Evolutionary conservation across 2,113 vertebrate species (phyloP), one percentile per base, ranked within the genome.

Genomic region (Pyxicephalus adspersus): DNA sequence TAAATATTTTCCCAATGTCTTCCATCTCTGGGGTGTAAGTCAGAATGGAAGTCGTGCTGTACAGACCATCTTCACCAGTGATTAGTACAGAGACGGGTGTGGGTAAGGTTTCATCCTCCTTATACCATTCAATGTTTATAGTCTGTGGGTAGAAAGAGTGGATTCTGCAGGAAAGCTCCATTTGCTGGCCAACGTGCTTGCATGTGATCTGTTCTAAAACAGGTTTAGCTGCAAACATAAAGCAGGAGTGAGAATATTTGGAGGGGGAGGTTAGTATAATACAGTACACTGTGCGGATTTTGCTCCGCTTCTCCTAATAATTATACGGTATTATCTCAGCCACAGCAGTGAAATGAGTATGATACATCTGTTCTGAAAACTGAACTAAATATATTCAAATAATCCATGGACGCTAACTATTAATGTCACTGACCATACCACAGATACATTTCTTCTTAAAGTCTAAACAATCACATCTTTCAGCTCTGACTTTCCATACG

Each of bases 81-180:
- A 23, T 9, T 57, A 54, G 64, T 75, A 18, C 63, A 5, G 38
- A 50, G 28, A 22, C 55, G 29, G 45, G n/a, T 23, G 63, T 8
- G 67, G 22, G 16, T n/a, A 76, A 3, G 25, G 34, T 0, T 3
- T 72, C 17, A 19, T 26, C 20, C 23, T 66, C 63, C 23, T 76
- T 75, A 45, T 72, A 60, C 68, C 29, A 60, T 3, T 45, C 31
- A 3, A 51, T 22, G 34, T 55, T 11, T 22, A 28, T 72, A 26
- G 38, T 38, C 74, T 83, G 0, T 29, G 65, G 83, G 23, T 83
- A 83, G 38, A 64, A 83, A 3, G 66, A 58, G 61, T 64, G 50
- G 52, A 79, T 68, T 85, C 55, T 82, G 7, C 60, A 79, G 1
- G 26, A 68, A 38, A 71, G 64, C 51, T 52, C 79, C 8, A 80